Evolutionary conservation across 2,113 vertebrate genomes (phyloP).

Genomic region (Menura novaehollandiae): DNA sequence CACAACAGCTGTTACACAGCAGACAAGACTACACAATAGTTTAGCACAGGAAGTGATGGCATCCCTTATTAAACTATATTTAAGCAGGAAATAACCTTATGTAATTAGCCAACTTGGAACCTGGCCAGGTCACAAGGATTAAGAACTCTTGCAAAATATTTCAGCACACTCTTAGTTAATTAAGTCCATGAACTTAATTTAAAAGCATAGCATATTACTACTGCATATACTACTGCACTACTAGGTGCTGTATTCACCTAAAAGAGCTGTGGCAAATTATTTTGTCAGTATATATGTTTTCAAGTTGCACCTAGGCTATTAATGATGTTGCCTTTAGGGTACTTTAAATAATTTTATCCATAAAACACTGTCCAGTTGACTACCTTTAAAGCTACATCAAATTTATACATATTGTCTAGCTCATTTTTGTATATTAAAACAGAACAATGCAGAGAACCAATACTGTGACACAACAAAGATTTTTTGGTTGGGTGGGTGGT

Average conservation of each 20-base stretch:
- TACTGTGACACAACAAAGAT: background rate
- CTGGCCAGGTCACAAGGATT: slow-evolving; percentile 14
- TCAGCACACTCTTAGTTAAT: background rate
- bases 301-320: background rate
- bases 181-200: background rate
- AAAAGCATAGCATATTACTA: background rate
- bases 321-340: background rate
- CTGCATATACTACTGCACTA: no score
- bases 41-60: slow-evolving; percentile 35
- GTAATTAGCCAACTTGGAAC: background rate
- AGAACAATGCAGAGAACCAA: background rate
- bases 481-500: background rate
- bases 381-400: background rate
- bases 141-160: slow-evolving; percentile 11
- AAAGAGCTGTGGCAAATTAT: background rate
- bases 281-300: background rate
- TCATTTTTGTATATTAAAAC: background rate
- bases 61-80: slow-evolving; percentile 12
- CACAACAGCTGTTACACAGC: background rate
- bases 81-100: slow-evolving; percentile 36
- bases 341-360: background rate
- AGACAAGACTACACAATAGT: background rate
- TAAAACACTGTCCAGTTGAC: background rate
- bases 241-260: background rate
- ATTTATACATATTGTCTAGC: background rate